Evolutionary conservation across 2,797 vertebrate species (phyloP).

Genomic region (Paedocypris micromegethes): DNA sequence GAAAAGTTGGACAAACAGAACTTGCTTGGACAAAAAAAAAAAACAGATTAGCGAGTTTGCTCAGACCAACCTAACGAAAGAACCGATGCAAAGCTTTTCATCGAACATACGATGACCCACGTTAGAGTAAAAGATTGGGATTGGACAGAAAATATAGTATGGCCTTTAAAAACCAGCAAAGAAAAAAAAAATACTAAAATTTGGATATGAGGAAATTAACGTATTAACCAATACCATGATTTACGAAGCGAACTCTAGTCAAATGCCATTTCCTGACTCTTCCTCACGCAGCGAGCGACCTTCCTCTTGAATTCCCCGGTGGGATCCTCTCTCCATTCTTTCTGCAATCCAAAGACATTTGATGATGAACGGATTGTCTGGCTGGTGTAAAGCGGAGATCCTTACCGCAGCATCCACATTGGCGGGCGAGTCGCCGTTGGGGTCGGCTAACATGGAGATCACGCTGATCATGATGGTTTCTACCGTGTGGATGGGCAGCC

Average conservation of each 20-base stretch:
- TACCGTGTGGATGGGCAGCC: conserved; percentile 98
- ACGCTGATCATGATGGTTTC: conserved; percentile 99
- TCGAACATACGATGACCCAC: neutral
- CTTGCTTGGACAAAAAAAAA: conserved; percentile 16
- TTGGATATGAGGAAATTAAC: conserved; percentile 18
- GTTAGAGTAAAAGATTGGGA: neutral
- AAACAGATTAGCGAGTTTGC: conserved; percentile 25
- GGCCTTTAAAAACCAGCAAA: conserved; percentile 13
- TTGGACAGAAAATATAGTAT: neutral
- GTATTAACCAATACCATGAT: conserved; percentile 2
- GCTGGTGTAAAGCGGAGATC: neutral
- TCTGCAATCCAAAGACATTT: conserved; percentile 51
- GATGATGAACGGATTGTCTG: too few relatives aligned
- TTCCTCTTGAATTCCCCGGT: conserved; percentile 70
- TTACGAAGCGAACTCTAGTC: conserved; percentile 50
- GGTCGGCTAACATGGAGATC: conserved; percentile 99
- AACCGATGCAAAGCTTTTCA: conserved; percentile 17
- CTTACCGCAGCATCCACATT: conserved; percentile 98
- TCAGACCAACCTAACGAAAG: conserved; percentile 30
- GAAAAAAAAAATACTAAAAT: conserved; percentile 6
- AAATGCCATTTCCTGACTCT: conserved; percentile 73
- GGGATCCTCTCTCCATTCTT: conserved; percentile 74
- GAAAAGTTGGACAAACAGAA: conserved; percentile 33
- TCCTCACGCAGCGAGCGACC: conserved; percentile 70
- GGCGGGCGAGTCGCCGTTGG: conserved; percentile 96